Conservation (phyloP, 1,140 invertebrate species). For the Zaprionus vittiger region DNA sequence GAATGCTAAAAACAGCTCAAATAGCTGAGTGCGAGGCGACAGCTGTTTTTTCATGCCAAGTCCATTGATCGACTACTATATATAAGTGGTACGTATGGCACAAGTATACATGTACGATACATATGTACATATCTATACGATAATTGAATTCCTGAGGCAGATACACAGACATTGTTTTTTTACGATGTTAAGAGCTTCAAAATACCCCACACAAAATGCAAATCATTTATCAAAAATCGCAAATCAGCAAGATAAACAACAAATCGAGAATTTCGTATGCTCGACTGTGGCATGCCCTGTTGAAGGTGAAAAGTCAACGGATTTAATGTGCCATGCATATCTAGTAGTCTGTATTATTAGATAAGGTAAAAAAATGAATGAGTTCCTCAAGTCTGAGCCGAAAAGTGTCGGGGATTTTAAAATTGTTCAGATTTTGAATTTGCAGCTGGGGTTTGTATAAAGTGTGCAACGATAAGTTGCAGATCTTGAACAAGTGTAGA, state of each 20-base stretch:
- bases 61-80: background rate
- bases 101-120: background rate
- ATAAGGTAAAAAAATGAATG: background rate
- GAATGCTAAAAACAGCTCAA: background rate
- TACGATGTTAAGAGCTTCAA: background rate
- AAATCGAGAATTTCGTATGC: background rate
- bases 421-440: too few species aligned
- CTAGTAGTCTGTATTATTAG: background rate
- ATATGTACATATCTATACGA: background rate
- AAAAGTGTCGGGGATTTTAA: too few species aligned
- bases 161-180: conserved; percentile 4
- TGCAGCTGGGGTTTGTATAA: background rate
- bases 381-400: too few species aligned
- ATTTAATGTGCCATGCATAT: background rate
- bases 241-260: conserved; percentile 28
- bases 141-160: background rate
- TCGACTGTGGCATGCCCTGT: conserved; percentile 19
- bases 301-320: background rate
- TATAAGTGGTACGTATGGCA: background rate
- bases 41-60: background rate
- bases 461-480: background rate
- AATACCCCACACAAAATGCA: conserved; percentile 23
- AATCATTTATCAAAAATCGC: conserved; percentile 46
- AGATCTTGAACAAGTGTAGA: background rate
- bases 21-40: background rate